Base-by-base conservation (phyloP, 23 tunicate species). In the Ascidia mentula region DNA sequence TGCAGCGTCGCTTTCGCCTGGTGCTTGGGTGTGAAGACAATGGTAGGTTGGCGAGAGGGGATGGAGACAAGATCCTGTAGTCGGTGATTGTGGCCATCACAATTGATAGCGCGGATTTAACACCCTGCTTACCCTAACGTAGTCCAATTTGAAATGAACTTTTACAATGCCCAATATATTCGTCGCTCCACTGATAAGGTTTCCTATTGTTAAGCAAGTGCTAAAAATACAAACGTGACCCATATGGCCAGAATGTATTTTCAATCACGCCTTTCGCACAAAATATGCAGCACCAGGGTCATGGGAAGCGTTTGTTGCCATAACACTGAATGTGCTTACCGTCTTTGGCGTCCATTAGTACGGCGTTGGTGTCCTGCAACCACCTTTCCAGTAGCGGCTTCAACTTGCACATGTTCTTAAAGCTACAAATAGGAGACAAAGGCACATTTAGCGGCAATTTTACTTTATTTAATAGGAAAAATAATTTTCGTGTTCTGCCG, bases 381-480 rank as follows among this genome's bases (percentile, higher is more conserved):
- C 98, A 94, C 46, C 96, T 46, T 82, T 94, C 98, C 2, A 94
- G 88, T 24, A 94, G 75, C 5, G 98, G 98, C 31, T 86, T 85
- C 69, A 94, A 46, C 69, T 94, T 94, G 77, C 85, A 78, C 98
- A 94, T 94, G 72, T 94, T 94, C 79, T 94, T 94, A 40, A 87
- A 93, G 69, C 98, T 94, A 86, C 35, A 80, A 53, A 53, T 53
- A 1, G 65, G 38, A 31, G 32, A 9, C 35, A 18, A 69, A 69
- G 15, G 72, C 9, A 69, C 72, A 20, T 13, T 69, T 69, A 20
- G 9, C 33, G 4, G 60, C 17, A 17, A 45, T 18, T 15, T 45
- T 18, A 45, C 18, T 45, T 15, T 15, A 15, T 15, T 45, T 45
- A 17, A 45, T 15, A 45, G 17, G 18, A 45, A 45, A 45, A 17